Evolutionary conservation across 2,888 invertebrate species (phyloP).

Genomic region (Bruchidius siliquastri): DNA sequence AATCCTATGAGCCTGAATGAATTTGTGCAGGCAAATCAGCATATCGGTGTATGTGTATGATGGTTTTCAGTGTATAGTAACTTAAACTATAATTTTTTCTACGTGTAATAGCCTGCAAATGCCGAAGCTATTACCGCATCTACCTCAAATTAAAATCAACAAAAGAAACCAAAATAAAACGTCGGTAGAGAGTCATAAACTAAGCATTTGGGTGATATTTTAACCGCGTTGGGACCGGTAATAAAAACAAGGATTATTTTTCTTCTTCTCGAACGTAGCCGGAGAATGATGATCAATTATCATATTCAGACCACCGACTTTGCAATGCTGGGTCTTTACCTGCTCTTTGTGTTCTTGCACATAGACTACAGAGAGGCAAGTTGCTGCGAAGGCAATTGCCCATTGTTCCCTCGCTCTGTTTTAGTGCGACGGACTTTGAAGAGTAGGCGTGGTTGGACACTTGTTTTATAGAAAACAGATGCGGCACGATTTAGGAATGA

Average conservation of each 20-base stretch:
- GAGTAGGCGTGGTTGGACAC: not conserved
- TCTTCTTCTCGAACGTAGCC: not conserved
- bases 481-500: no score
- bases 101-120: not conserved
- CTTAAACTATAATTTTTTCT: not conserved
- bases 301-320: conserved; percentile 23
- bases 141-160: not conserved
- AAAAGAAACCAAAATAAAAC: not conserved
- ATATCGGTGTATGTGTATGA: no score
- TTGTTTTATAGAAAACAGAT: not conserved
- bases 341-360: conserved; percentile 12
- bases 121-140: not conserved
- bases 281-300: conserved; percentile 17
- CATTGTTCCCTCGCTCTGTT: not conserved
- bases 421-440: not conserved
- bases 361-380: no score
- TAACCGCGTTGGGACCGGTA: not conserved
- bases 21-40: no score
- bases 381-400: not conserved
- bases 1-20: no score
- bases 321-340: conserved; percentile 18
- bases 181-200: not conserved
- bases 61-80: no score
- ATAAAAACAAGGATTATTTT: not conserved
- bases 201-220: not conserved